Evolutionary conservation across 1,140 invertebrate genomes (phyloP).

Genomic region (Drosophila sucinea): DNA sequence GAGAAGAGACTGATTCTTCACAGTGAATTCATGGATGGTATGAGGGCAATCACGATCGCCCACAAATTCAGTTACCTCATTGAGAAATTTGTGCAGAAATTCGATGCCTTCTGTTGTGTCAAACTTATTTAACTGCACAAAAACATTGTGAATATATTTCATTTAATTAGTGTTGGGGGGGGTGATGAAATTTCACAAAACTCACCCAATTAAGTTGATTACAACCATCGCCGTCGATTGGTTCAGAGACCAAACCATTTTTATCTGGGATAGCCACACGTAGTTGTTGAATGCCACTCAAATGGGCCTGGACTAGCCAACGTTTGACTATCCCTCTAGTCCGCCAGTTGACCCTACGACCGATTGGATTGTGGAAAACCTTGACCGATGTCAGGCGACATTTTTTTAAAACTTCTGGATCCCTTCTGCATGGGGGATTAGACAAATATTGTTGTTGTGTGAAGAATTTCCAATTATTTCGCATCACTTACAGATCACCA

Average conservation of each 20-base stretch:
- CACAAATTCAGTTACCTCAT: not conserved
- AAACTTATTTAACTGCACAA: not conserved
- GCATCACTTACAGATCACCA: conserved; percentile 24
- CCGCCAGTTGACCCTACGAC: not conserved
- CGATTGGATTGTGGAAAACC: not conserved
- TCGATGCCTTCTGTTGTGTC: not conserved
- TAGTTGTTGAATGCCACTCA: not conserved
- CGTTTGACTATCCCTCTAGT: no score
- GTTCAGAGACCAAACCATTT: not conserved
- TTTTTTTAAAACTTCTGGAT: conserved; percentile 9
- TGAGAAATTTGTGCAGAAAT: conserved; percentile 1
- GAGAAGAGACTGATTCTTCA: not conserved
- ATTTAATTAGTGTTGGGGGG: not conserved
- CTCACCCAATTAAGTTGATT: not conserved
- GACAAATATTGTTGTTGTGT: not conserved
- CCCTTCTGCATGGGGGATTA: not conserved
- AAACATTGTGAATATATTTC: not conserved
- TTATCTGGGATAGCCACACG: conserved; percentile 5
- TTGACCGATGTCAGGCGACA: conserved; percentile 3
- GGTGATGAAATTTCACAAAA: not conserved
- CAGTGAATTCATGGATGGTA: not conserved
- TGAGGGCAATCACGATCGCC: conserved; percentile 15
- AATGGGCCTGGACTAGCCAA: conserved; percentile 2
- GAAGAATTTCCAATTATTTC: not conserved
- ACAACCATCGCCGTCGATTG: not conserved